Conservation (phyloP, 2,888 invertebrate genomes). For the Zelleria hepariella region DNA sequence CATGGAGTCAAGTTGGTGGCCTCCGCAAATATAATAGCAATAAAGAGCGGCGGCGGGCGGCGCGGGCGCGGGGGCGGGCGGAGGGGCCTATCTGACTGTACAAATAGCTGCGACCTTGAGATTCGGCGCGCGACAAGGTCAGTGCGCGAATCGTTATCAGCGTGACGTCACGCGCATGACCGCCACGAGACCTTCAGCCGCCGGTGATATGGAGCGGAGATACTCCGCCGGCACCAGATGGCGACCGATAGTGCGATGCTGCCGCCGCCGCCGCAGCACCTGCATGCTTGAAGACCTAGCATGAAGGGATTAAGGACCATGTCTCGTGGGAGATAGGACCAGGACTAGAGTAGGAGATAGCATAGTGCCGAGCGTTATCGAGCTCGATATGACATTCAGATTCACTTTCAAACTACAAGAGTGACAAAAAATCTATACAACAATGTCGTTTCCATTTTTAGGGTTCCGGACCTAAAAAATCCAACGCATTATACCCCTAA, state of each 20-base stretch:
- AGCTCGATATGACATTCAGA: no score
- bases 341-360: no score
- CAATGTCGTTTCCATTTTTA: no score
- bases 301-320: no score
- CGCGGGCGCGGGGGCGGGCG: constrained; percentile 19
- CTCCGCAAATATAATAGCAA: constrained; percentile 49
- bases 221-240: constrained; percentile 42
- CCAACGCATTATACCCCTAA: no score
- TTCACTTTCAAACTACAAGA: no score
- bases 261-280: constrained; percentile 11
- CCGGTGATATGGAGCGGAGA: constrained; percentile 43
- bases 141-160: constrained; percentile 70
- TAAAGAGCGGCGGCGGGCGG: constrained; percentile 33
- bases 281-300: no score
- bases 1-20: constrained; percentile 36
- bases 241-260: constrained; percentile 60
- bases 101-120: constrained; percentile 69
- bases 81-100: constrained; percentile 56
- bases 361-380: no score
- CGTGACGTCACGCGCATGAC: constrained; percentile 64
- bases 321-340: no score
- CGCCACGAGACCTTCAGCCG: constrained; percentile 55
- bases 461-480: no score
- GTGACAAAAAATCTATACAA: no score
- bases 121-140: constrained; percentile 70